These are phyloP conservation scores for Drosophila colorata DNA, from an alignment of 2,888 invertebrate species.

Conservation along the genomic window DNA sequence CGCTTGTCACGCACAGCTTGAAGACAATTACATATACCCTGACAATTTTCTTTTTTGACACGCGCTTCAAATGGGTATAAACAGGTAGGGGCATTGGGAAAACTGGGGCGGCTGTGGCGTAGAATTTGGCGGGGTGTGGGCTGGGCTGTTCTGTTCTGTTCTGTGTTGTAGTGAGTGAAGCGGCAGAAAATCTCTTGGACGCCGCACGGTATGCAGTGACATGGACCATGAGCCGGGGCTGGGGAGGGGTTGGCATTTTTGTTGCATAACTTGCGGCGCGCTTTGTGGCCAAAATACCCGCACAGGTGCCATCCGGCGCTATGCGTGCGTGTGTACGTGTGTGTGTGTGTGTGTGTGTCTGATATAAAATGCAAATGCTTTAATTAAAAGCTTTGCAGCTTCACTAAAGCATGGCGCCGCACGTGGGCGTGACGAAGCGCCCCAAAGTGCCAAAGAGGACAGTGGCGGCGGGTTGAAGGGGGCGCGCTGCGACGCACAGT, in stretches of 20 bases:
- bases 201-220: slow-evolving; percentile 43
- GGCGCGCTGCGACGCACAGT: slow-evolving; percentile 12
- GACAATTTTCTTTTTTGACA: background rate
- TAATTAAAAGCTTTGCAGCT: slow-evolving; percentile 80
- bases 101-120: background rate
- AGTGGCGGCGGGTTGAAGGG: background rate
- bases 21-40: slow-evolving; percentile 6
- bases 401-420: slow-evolving; percentile 59
- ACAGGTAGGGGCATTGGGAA: background rate
- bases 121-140: too few relatives aligned
- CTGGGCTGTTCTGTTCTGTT: too few relatives aligned
- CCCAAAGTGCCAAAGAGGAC: slow-evolving; percentile 2
- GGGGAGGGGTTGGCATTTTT: slow-evolving; percentile 40
- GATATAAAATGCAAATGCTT: slow-evolving; percentile 81
- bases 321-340: slow-evolving; percentile 1
- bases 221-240: slow-evolving; percentile 6
- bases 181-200: slow-evolving; percentile 47
- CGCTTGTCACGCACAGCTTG: background rate
- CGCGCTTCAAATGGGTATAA: slow-evolving; percentile 13
- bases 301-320: slow-evolving; percentile 43
- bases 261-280: slow-evolving; percentile 79
- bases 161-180: background rate
- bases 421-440: slow-evolving; percentile 30
- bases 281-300: slow-evolving; percentile 64
- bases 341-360: slow-evolving; percentile 36